Percentiles rank a stretch among this genome's conserved stretches.
Evolutionary conservation across 2,113 vertebrate genomes (phyloP).

Genomic region (Carollia perspicillata): DNA sequence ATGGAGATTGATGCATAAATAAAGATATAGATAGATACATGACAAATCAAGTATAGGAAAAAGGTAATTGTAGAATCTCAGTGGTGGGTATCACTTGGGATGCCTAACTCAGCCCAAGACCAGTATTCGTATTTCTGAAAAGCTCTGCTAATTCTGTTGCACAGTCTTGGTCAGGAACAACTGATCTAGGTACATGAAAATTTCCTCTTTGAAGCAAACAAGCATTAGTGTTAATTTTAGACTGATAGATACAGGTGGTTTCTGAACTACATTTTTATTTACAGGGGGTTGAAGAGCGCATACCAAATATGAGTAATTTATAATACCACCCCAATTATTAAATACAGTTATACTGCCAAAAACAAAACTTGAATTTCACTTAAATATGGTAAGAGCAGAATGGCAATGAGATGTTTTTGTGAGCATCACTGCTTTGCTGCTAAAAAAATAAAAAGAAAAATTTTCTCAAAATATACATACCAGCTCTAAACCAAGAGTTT

Average conservation of each 20-base stretch:
- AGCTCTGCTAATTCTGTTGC: not conserved
- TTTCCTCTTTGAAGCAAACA: not conserved
- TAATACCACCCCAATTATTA: not conserved
- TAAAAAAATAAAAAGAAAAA: not conserved
- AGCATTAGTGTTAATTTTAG: not conserved
- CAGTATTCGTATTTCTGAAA: not conserved
- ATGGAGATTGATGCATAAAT: not conserved
- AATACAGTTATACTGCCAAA: not conserved
- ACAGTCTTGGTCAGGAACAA: not conserved
- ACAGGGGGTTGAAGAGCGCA: not conserved
- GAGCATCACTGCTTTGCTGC: not conserved
- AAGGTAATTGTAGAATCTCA: not conserved
- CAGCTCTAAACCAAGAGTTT: not conserved
- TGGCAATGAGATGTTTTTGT: not conserved
- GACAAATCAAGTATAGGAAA: not conserved
- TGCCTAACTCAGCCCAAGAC: not conserved
- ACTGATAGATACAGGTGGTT: not conserved
- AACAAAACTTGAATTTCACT: slow-evolving; percentile 1
- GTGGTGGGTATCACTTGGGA: not conserved
- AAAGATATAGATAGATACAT: not conserved
- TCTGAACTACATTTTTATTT: not conserved
- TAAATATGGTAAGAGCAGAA: not conserved
- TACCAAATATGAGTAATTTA: not conserved
- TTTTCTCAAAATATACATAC: not conserved
- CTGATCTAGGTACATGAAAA: not conserved